Evolutionary conservation across 2,797 vertebrate species (phyloP), one percentile per base, ranked within the genome.

Genomic region (Rhynchotus rufescens): DNA sequence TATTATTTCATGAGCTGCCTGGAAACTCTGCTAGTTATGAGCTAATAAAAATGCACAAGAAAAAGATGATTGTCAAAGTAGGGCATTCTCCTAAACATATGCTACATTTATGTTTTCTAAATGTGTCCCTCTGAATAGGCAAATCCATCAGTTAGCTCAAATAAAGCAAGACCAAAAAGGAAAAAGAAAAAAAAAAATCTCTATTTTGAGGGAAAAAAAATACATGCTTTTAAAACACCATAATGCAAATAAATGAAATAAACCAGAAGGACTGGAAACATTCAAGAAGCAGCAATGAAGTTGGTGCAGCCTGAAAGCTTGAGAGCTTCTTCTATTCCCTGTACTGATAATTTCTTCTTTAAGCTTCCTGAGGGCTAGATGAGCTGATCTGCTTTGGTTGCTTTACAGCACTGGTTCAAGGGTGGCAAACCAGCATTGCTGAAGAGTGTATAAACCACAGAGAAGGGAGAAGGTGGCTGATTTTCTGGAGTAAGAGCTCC

Each of bases 1-100:
- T 86, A 20, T 45, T 60, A 56, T 49, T 51, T 89, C 47, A 66
- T 60, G 92, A 89, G 6, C 51, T 75, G 21, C 57, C 59, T 61
- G 54, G 82, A 64, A 86, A 32, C 21, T 82, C n/a, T 82, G 60
- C 51, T 86, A 71, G 51, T 73, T 77, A 82, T 62, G 80, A 69
- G 52, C 77, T 93, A 94, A 92, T 56, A 77, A 77, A 86, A 93
- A 89, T 71, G 34, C 73, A 77, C 54, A 77, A 79, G 56, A 73
- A 59, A 72, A 68, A 42, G 60, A 51, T 64, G 40, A 36, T 28
- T 88, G 26, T 75, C 72, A 73, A 91, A 90, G 61, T 49, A 60
- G 32, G 34, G 8, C 2, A 4, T 79, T 47, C 90, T 90, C 95
- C 38, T 75, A 77, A 90, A 74, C 86, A 89, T 80, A 66, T 92